These are phyloP conservation scores for Ptychochromis oligacanthus DNA, from an alignment of 2,113 vertebrate species.

Conservation along the genomic window DNA sequence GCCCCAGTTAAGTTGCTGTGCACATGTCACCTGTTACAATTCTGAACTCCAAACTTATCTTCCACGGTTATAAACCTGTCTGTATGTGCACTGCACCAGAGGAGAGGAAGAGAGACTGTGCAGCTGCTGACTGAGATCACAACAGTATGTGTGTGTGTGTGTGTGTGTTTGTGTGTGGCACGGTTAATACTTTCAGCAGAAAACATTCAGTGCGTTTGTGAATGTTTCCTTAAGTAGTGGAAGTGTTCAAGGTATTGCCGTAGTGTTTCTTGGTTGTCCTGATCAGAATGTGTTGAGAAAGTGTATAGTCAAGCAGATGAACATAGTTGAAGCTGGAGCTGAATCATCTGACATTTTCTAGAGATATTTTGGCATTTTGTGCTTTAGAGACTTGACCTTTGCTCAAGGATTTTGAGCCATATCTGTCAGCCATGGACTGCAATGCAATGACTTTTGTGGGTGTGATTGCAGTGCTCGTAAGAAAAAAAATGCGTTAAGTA, in stretches of 20 bases:
- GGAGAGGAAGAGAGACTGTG: no score
- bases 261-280: background rate
- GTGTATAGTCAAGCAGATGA: background rate
- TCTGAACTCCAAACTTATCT: no score
- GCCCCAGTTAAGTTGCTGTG: no score
- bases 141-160: background rate
- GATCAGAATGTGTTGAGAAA: background rate
- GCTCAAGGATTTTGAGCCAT: slow-evolving; percentile 1
- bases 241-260: background rate
- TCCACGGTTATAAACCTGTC: background rate
- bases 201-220: background rate
- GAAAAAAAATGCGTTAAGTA: background rate
- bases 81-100: background rate
- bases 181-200: background rate
- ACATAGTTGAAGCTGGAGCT: background rate
- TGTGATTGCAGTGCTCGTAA: background rate
- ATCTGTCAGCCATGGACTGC: background rate
- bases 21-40: no score
- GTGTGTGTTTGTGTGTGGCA: background rate
- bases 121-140: no score
- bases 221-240: background rate
- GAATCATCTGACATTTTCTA: slow-evolving; percentile 24
- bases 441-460: background rate
- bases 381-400: slow-evolving; percentile 23
- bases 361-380: slow-evolving; percentile 25